These are phyloP conservation scores for Argyresthia albistria DNA, from an alignment of 2,888 invertebrate species.

Conservation along the genomic window DNA sequence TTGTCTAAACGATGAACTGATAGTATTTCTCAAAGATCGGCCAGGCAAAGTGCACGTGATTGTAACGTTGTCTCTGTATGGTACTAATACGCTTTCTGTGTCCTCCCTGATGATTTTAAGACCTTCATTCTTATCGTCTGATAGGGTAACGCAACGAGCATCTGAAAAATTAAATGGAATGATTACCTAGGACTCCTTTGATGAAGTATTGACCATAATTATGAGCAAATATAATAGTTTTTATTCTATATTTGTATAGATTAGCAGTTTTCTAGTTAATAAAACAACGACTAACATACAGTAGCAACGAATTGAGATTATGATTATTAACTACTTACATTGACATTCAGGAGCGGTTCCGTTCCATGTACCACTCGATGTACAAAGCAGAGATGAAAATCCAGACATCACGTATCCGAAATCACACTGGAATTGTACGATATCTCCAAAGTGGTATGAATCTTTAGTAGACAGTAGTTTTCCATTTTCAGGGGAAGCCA, in stretches of 20 bases:
- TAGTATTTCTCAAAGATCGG: slow-evolving; percentile 83
- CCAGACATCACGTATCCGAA: slow-evolving; percentile 96
- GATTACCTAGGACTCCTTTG: not conserved
- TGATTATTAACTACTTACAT: slow-evolving; percentile 74
- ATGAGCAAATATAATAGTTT: no score
- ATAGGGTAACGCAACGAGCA: slow-evolving; percentile 91
- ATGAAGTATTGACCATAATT: no score
- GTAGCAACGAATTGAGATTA: not conserved
- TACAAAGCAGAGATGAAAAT: slow-evolving; percentile 87
- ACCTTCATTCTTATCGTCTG: slow-evolving; percentile 91
- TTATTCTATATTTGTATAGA: no score
- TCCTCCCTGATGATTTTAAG: slow-evolving; percentile 83
- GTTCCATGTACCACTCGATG: slow-evolving; percentile 94
- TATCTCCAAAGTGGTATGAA: slow-evolving; percentile 90
- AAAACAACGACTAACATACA: not conserved
- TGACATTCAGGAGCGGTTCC: slow-evolving; percentile 94
- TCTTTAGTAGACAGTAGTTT: slow-evolving; percentile 85
- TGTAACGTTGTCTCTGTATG: slow-evolving; percentile 93
- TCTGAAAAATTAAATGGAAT: slow-evolving; percentile 55
- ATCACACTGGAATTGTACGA: slow-evolving; percentile 92
- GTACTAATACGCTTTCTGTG: slow-evolving; percentile 86
- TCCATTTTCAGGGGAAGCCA: slow-evolving; percentile 88
- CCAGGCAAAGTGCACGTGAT: slow-evolving; percentile 86
- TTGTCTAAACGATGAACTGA: slow-evolving; percentile 89
- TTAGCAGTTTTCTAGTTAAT: no score